Evolutionary conservation across 2,113 vertebrate genomes (phyloP), one percentile per base, ranked within the genome.

Genomic region (Nesogale talazaci): DNA sequence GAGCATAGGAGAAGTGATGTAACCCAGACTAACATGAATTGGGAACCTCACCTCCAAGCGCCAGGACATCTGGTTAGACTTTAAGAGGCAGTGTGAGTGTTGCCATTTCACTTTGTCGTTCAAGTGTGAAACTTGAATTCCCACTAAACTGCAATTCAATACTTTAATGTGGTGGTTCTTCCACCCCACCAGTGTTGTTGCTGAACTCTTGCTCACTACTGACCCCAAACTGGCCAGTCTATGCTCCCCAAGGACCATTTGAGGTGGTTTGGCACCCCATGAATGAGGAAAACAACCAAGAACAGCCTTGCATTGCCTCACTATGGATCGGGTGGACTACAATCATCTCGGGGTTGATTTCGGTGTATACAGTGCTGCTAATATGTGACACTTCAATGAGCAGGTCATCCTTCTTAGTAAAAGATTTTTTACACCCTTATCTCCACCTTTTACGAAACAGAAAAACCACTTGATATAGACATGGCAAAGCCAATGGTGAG

Each of bases 101-200:
- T 77, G 17, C 46, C 56, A 65, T 89, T 40, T 74, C 56, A 61
- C 36, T 79, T 57, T 80, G 52, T 40, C 15, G 14, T 38, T n/a
- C 29, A 12, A 77, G 85, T 67, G n/a, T 12, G 36, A 34, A 91
- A 74, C 89, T 76, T 83, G 63, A 63, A 69, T 89, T 89, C 78
- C 70, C 40, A 67, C 85, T 86, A 40, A 89, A 59, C 72, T 83
- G 22, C 10, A 63, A 31, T 38, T 63, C 65, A 88, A 77, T 81
- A 63, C n/a, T 67, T 82, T 42, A 57, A 29, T 27, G 3, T 65
- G 36, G 11, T 17, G 1, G 29, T 17, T 69, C 34, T 31, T 77
- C 7, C 83, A 56, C 15, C 40, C 19, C 25, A 65, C 59, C 31
- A 74, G 40, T n/a, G 76, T 52, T n/a, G 69, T 38, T 69, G n/a